A percentile compares a stretch with the other conserved stretches of the same genome.
Evolutionary conservation across 2,113 vertebrate genomes (phyloP).

Genomic region (Oostethus manadensis): DNA sequence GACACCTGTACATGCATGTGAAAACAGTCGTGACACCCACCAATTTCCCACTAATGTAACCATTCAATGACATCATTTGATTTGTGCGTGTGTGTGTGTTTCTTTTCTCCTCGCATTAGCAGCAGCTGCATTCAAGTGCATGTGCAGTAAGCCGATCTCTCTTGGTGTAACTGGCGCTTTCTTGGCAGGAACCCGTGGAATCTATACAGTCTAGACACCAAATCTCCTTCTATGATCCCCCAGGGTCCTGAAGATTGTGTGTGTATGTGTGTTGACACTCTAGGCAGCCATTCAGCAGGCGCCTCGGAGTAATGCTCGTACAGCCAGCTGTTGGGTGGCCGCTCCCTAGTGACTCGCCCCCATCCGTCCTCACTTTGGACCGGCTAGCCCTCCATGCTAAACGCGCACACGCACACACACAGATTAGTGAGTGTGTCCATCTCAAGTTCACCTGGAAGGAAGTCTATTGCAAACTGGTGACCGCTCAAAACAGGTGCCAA

Average conservation of each 20-base stretch:
- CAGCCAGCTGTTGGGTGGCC: slow-evolving; percentile 56
- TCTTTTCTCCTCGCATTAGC: slow-evolving; percentile 1
- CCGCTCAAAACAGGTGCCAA: slow-evolving; percentile 47
- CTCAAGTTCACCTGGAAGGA: slow-evolving; percentile 51
- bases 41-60: not conserved
- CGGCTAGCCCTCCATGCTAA: slow-evolving; percentile 14
- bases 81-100: slow-evolving; percentile 9
- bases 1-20: not conserved
- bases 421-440: slow-evolving; percentile 34
- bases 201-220: slow-evolving; percentile 70
- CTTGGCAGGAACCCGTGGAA: slow-evolving; percentile 64
- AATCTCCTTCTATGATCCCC: slow-evolving; percentile 62
- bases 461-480: slow-evolving; percentile 20
- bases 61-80: slow-evolving; percentile 20
- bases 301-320: slow-evolving; percentile 40
- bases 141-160: slow-evolving; percentile 33
- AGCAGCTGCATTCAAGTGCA: slow-evolving; percentile 41
- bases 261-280: slow-evolving; percentile 10
- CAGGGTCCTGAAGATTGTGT: slow-evolving; percentile 47
- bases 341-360: slow-evolving; percentile 35
- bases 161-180: slow-evolving; percentile 30
- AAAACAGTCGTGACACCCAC: not conserved
- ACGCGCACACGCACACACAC: slow-evolving; percentile 1
- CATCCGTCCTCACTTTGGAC: slow-evolving; percentile 3
- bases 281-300: slow-evolving; percentile 37